phyloP scores from a whole-genome alignment of 2,888 invertebrate species.

The Kryphioiulus occultus region DNA sequence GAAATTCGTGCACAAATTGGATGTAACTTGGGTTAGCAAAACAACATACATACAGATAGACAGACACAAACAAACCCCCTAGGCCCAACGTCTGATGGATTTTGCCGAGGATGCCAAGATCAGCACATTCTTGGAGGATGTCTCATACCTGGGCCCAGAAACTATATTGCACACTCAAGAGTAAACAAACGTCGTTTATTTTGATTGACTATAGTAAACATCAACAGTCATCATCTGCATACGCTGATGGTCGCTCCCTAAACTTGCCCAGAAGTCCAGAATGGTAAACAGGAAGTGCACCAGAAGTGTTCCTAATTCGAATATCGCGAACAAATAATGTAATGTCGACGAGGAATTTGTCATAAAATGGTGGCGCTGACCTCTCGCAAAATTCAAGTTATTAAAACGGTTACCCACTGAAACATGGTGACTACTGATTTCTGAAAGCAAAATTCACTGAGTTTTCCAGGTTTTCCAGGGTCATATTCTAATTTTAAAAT shows the following conservation, averaged over 20 bases:
- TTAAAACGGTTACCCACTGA: too few species aligned
- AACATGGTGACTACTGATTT: too few species aligned
- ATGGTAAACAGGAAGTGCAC: background rate
- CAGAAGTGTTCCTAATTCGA: background rate
- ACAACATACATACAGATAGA: background rate
- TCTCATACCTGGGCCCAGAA: background rate
- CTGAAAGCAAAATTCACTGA: too few species aligned
- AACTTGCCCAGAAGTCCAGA: background rate
- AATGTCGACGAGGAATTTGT: too few species aligned
- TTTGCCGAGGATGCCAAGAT: background rate
- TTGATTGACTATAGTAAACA: background rate
- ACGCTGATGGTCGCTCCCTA: background rate
- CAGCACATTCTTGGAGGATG: background rate
- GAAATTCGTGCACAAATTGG: background rate
- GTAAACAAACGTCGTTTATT: background rate
- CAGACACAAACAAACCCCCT: background rate
- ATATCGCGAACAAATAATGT: background rate
- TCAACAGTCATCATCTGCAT: background rate
- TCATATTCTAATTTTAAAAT: too few species aligned
- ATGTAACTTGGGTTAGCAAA: background rate
- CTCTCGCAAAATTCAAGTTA: too few species aligned
- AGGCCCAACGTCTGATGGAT: background rate
- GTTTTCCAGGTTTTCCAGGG: too few species aligned
- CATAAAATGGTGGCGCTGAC: too few species aligned
- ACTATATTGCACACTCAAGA: background rate